Evolutionary conservation across 2,888 invertebrate genomes (phyloP), one percentile per base, ranked within the genome.

Genomic region (Temnothorax rugatulus): DNA sequence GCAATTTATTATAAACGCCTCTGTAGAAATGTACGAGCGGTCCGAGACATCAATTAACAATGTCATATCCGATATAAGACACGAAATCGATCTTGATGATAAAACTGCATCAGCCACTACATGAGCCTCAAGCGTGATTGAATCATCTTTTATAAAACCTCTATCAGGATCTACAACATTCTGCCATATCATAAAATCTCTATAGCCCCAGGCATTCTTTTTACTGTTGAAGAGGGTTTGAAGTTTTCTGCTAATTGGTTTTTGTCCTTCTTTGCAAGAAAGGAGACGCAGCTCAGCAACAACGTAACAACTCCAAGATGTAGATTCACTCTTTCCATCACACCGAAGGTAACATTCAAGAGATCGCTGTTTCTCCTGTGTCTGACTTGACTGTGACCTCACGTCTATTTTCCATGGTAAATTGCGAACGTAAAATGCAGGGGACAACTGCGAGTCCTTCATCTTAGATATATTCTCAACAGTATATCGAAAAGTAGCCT

Each of bases 341-440:
- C 99, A 99, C 96, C 99, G 98, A 44, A 99, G 96, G 93, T 99
- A 98, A 96, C 98, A 98, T 47, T 98, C 98, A 71, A 98, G 95
- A 3, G 97, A 97, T 91, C 96, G 96, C 88, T 97, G 96, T 76
- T 97, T 96, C 89, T 98, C 98, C 87, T 97, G 97, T 59, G 97
- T 96, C 86, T 97, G 97, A 91, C 97, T 97, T 93, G 93, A 95
- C 94, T 99, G 96, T 5, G 29, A 0, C 0, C 3, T 99, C 47
- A 99, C 98, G 98, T 99, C 98, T 87, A 99, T 99, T 95, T 99
- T 99, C 99, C 99, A 99, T 84, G 99, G 99, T 91, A 99, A 95
- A 95, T 99, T 99, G 83, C 99, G 97, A 4, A 99, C 99, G 95
- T 97, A 99, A 92, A 98, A 98, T 5, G 99, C 97, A 50, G 98